Evolutionary conservation across 2,888 invertebrate species (phyloP).

Genomic region (Aspidiotus destructor): DNA sequence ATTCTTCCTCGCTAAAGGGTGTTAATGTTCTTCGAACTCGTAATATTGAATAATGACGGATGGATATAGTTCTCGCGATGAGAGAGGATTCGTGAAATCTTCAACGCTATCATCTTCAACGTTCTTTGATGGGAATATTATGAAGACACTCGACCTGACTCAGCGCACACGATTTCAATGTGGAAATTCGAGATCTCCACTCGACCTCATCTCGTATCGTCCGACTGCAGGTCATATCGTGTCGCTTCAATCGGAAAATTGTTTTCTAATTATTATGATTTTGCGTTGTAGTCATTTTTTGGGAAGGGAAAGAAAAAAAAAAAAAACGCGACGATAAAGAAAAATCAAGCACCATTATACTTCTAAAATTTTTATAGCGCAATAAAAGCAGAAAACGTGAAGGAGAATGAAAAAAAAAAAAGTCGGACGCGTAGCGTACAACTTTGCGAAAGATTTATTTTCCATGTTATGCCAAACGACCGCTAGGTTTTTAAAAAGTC

Average conservation of each 20-base stretch:
- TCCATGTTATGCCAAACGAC: constrained; percentile 26
- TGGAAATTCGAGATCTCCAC: no score
- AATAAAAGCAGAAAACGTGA: constrained; percentile 19
- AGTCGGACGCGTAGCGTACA: neutral
- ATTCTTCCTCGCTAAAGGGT: constrained; percentile 27
- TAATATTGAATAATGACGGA: constrained; percentile 24
- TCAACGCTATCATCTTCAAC: no score
- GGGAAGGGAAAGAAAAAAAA: neutral
- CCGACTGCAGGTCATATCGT: no score
- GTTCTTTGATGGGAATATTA: no score
- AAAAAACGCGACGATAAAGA: neutral
- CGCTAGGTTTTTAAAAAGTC: constrained; percentile 24
- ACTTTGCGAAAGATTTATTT: constrained; percentile 28
- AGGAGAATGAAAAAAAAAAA: constrained; percentile 10
- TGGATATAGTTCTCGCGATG: constrained; percentile 12
- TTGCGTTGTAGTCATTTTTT: neutral
- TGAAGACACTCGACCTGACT: no score
- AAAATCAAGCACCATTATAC: neutral
- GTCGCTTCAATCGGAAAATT: no score
- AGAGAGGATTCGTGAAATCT: neutral
- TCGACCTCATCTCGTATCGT: no score
- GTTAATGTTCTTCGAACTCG: constrained; percentile 22
- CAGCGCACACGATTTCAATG: no score
- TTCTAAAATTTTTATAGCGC: constrained; percentile 23
- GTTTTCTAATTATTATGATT: no score